Conservation (phyloP, 1,140 invertebrate genomes). For the Sycophaga agraensis region DNA sequence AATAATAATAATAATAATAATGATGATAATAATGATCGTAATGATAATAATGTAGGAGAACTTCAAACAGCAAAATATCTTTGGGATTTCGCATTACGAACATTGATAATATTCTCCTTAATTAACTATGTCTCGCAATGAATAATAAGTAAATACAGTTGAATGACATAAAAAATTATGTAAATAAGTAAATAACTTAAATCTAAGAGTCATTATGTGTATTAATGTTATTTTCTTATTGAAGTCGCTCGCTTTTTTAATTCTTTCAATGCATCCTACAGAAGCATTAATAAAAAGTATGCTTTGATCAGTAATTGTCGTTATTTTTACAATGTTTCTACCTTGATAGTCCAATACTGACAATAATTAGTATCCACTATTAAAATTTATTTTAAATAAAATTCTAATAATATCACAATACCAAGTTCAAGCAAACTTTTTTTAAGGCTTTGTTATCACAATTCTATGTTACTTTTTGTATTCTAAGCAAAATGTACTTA, state of each 20-base stretch:
- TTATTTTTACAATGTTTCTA: no score
- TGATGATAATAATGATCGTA: not conserved
- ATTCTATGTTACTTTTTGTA: not conserved
- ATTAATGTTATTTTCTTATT: not conserved
- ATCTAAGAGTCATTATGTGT: not conserved
- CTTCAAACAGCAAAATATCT: constrained; percentile 6
- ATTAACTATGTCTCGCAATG: not conserved
- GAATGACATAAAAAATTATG: not conserved
- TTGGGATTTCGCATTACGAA: constrained; percentile 7
- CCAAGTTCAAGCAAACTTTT: not conserved
- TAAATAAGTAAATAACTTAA: not conserved
- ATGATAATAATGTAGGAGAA: constrained; percentile 2
- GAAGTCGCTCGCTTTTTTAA: constrained; percentile 7
- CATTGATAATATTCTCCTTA: not conserved
- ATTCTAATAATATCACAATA: no score
- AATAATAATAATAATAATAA: constrained; percentile 12
- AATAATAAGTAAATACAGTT: not conserved
- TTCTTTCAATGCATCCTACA: not conserved
- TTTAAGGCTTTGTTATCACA: not conserved
- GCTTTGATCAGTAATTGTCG: no score
- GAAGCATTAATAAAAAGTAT: not conserved
- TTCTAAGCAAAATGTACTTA: not conserved
- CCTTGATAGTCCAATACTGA: no score
- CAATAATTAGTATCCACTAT: no score
- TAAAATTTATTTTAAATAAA: no score